Base-by-base conservation (phyloP, 2,888 invertebrate genomes). In the Stenodera caucasica region DNA sequence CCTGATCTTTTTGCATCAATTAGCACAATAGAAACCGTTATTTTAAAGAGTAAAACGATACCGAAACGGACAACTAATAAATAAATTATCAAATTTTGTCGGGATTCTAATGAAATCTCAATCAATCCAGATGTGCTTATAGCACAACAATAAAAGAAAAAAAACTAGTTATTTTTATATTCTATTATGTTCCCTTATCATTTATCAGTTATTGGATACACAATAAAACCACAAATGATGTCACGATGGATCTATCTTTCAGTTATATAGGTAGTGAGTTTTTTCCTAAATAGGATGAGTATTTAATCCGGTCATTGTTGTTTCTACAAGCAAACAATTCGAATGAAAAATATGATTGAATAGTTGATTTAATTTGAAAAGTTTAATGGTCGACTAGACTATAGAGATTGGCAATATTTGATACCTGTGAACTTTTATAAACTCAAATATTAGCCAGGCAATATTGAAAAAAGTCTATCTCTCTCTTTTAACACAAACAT, bases 291-390 rank as follows among this genome's bases (percentile, higher is more conserved):
- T 78, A 69, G 79, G 79, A 79, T 78, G 78, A 79, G 76, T 76
- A 74, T 76, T 78, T 79, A 79, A 79, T 79, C 78, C 79, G 70
- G 69, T 75, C 75, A 77, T 78, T 78, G 78, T 78, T n/a, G 50
- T 57, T 55, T 30, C n/a, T 7, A 45, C 29, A 32, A n/a, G 21
- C 37, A 45, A n/a, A 45, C 45, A 23, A 45, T 45, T 45, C 11
- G n/a, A 21, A 45, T 45, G 12, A 23, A 21, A 45, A 23, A 23
- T 23, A 45, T 23, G 45, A 45, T 40, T 45, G 45, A 12, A 23
- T 45, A 9, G 45, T 6, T 5, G 9, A 23, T 45, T 45, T 23
- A n/a, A 45, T 45, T 45, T 45, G 45, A 45, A 45, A 45, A 45
- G 45, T 45, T 50, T 52, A 30, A 62, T 69, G 73, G 70, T 53